Percentiles rank a stretch among this genome's conserved stretches.
Evolutionary conservation across 2,797 vertebrate genomes (phyloP).

Genomic region (Buceros bicornis): DNA sequence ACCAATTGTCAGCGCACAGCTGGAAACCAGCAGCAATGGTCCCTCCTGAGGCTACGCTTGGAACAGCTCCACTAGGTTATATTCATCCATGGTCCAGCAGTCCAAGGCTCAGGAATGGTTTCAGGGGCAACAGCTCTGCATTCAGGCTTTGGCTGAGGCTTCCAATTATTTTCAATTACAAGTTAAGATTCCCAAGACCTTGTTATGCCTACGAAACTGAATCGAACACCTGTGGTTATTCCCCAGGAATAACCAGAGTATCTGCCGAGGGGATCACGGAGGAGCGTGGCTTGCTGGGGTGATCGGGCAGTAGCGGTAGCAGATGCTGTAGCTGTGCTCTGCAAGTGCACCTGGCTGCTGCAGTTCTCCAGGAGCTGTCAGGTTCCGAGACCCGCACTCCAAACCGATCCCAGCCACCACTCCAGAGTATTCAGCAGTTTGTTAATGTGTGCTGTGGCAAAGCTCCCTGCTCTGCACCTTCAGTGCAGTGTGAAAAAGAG

Average conservation of each 20-base stretch:
- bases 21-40: neutral
- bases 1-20: neutral
- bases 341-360: constrained; percentile 17
- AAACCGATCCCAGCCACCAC: constrained; percentile 52
- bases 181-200: neutral
- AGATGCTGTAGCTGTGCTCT: constrained; percentile 39
- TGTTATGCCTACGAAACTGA: constrained; percentile 6
- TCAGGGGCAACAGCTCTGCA: neutral
- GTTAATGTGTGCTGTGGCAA: neutral
- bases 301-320: constrained; percentile 12
- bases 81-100: neutral
- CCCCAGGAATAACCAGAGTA: constrained; percentile 40
- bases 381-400: constrained; percentile 24
- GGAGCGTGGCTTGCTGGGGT: constrained; percentile 25
- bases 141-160: neutral
- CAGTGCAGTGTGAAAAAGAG: neutral
- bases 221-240: constrained; percentile 4
- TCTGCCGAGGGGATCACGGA: constrained; percentile 49
- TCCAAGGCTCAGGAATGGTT: neutral
- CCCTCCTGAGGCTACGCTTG: too few relatives aligned
- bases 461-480: neutral
- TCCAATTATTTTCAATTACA: neutral
- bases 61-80: neutral
- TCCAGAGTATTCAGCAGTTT: neutral
- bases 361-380: constrained; percentile 62